Conservation (phyloP, 2,888 invertebrate species). For the Zonitis immaculata region DNA sequence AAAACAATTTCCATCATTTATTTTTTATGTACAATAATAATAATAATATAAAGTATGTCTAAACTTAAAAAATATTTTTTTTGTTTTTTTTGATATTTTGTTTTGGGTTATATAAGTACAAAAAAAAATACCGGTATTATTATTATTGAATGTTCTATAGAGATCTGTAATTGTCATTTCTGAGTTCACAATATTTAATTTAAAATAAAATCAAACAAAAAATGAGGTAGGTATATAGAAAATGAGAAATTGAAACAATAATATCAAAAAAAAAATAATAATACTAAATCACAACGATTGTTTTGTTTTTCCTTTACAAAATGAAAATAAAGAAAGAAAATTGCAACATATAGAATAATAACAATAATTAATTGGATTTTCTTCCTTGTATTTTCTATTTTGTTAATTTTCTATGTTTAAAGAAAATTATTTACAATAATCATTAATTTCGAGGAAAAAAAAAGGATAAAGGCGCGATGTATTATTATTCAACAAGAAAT, state of each 20-base stretch:
- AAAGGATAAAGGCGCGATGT: no score
- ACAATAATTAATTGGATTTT: slow-evolving; percentile 31
- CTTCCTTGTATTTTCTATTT: slow-evolving; percentile 29
- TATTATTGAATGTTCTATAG: slow-evolving; percentile 30
- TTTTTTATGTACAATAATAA: neutral
- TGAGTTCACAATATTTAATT: no score
- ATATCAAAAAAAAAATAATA: slow-evolving; percentile 36
- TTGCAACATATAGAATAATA: slow-evolving; percentile 13
- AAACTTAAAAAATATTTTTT: slow-evolving; percentile 26
- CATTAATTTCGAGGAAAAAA: no score
- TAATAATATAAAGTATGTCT: slow-evolving; percentile 32
- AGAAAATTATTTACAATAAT: slow-evolving; percentile 31
- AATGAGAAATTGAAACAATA: slow-evolving; percentile 26
- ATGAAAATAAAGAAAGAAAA: slow-evolving; percentile 13
- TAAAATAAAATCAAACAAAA: no score
- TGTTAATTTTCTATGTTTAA: slow-evolving; percentile 18
- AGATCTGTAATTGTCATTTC: slow-evolving; percentile 32
- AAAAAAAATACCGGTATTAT: slow-evolving; percentile 41
- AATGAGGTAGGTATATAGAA: slow-evolving; percentile 38
- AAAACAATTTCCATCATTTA: slow-evolving; percentile 30
- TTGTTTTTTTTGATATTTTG: slow-evolving; percentile 32
- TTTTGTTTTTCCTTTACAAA: neutral
- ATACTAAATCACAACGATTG: slow-evolving; percentile 32
- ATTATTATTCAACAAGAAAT: slow-evolving; percentile 36
- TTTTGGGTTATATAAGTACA: slow-evolving; percentile 33